Evolutionary conservation across 2,797 vertebrate genomes (phyloP).

Genomic region (Tadarida brasiliensis): DNA sequence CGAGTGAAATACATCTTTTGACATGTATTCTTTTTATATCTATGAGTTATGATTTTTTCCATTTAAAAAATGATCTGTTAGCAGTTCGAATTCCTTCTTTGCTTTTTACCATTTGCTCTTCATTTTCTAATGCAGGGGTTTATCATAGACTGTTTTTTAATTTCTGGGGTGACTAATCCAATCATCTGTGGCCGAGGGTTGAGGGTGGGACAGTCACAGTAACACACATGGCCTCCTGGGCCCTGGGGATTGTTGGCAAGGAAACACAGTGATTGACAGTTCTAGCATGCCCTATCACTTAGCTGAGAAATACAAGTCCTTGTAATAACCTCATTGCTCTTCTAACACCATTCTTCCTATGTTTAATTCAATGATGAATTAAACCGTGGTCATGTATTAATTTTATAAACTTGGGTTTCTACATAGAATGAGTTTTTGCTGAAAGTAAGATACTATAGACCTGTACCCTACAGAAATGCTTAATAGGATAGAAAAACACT

Average conservation of each 20-base stretch:
- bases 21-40: background rate
- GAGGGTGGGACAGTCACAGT: no score
- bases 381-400: background rate
- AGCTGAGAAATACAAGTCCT: background rate
- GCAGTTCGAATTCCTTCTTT: background rate
- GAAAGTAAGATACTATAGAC: background rate
- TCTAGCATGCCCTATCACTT: no score
- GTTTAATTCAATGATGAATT: background rate
- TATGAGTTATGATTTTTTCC: background rate
- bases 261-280: background rate
- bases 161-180: background rate
- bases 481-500: background rate
- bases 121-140: background rate
- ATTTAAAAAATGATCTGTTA: background rate
- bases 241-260: background rate
- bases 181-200: background rate
- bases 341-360: background rate
- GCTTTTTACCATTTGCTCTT: background rate
- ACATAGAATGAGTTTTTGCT: constrained; percentile 1
- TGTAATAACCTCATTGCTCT: background rate
- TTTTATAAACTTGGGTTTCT: constrained; percentile 30
- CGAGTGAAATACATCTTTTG: background rate
- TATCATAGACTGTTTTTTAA: background rate
- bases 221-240: background rate
- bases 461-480: constrained; percentile 10